Evolutionary conservation across 2,797 vertebrate species (phyloP).

Genomic region (Megaceryle alcyon): DNA sequence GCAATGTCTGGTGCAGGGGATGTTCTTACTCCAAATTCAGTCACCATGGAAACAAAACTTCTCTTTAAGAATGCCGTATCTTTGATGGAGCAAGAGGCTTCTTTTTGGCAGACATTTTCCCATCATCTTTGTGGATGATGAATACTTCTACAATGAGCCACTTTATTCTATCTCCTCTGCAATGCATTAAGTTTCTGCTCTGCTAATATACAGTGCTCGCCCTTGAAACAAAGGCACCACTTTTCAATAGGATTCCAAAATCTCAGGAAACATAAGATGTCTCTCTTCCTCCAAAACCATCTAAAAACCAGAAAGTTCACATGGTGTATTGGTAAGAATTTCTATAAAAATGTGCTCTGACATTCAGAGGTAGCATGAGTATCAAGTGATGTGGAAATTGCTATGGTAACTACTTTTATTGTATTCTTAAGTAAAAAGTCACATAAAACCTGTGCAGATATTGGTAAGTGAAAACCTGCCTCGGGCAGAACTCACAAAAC

Average conservation of each 20-base stretch:
- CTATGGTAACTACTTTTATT: slow-evolving; percentile 64
- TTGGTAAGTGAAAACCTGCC: slow-evolving; percentile 5
- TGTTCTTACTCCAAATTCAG: slow-evolving; percentile 66
- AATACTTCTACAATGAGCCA: not conserved
- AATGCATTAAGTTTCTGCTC: not conserved
- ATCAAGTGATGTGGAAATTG: slow-evolving; percentile 55
- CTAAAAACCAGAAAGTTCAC: slow-evolving; percentile 23
- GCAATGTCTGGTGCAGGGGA: slow-evolving; percentile 43
- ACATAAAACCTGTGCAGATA: not conserved
- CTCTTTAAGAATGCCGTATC: slow-evolving; percentile 40
- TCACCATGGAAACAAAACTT: slow-evolving; percentile 72
- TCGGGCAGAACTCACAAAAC: not conserved
- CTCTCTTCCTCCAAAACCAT: not conserved
- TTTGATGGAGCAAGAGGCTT: slow-evolving; percentile 32
- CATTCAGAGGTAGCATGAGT: slow-evolving; percentile 20
- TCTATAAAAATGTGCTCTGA: slow-evolving; percentile 45
- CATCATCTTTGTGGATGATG: slow-evolving; percentile 33
- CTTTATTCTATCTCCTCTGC: slow-evolving; percentile 20
- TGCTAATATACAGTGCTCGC: not conserved
- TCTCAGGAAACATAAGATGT: not conserved
- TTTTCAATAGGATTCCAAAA: slow-evolving; percentile 20
- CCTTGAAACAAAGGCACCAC: slow-evolving; percentile 22
- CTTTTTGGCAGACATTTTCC: slow-evolving; percentile 55
- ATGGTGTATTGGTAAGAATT: not conserved
- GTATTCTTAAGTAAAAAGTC: slow-evolving; percentile 29